phyloP scores from a whole-genome alignment of 2,888 invertebrate genomes.

The Alitta virens region DNA sequence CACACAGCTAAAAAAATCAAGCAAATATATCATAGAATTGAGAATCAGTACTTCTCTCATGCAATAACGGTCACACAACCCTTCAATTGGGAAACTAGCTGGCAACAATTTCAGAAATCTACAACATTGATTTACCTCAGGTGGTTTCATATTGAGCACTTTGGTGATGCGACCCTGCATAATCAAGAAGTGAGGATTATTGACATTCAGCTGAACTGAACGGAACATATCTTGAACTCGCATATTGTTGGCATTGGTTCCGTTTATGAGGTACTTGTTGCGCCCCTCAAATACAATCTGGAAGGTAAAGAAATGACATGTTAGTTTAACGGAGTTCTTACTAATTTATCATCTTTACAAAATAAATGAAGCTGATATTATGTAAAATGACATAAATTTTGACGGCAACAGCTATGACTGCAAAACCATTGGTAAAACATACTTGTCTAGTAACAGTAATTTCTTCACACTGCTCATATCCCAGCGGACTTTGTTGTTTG shows the following conservation, averaged over 20 bases:
- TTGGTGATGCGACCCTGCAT: conserved; percentile 99
- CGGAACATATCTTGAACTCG: conserved; percentile 92
- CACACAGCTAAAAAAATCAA: too few species aligned
- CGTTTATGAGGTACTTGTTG: conserved; percentile 88
- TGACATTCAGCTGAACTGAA: conserved; percentile 94
- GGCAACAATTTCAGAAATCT: not conserved
- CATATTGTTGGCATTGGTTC: conserved; percentile 84
- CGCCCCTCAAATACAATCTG: conserved; percentile 74
- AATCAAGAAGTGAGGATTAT: conserved; percentile 98
- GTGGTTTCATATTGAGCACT: conserved; percentile 97
- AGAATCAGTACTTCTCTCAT: too few species aligned
- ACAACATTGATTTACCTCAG: conserved; percentile 69
- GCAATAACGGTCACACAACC: too few species aligned
- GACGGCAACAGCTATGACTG: too few species aligned
- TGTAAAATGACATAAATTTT: too few species aligned
- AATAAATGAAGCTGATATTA: too few species aligned
- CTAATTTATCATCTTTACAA: not conserved
- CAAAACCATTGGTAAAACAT: too few species aligned
- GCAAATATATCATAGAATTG: too few species aligned
- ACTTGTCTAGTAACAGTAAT: conserved; percentile 78
- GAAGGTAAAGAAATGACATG: conserved; percentile 13
- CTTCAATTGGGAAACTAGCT: too few species aligned
- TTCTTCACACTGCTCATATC: conserved; percentile 86
- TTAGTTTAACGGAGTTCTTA: too few species aligned
- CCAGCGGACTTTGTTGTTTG: conserved; percentile 77